These are phyloP conservation scores for Pangasius sanitwongsei DNA, from an alignment of 2,797 vertebrate genomes.

Conservation along the genomic window DNA sequence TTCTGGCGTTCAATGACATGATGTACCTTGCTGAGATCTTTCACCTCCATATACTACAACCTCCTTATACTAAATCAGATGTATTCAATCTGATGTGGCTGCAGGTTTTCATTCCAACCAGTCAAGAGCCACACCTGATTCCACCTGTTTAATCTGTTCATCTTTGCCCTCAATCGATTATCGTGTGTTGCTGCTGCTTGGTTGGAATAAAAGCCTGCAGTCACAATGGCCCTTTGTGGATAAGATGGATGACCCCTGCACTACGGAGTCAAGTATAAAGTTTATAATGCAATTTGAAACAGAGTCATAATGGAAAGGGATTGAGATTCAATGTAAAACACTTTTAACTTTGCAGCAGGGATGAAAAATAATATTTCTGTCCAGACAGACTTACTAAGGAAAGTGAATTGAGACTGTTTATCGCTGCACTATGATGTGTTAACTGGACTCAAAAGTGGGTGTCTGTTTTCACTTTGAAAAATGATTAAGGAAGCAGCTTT, in stretches of 20 bases:
- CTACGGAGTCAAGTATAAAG: background rate
- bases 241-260: background rate
- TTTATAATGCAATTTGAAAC: background rate
- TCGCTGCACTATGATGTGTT: background rate
- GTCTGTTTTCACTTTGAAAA: background rate
- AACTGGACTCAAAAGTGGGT: background rate
- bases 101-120: conserved; percentile 2
- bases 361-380: background rate
- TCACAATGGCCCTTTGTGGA: background rate
- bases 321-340: background rate
- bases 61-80: background rate
- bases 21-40: background rate
- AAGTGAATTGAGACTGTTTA: background rate
- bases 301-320: background rate
- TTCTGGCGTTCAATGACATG: background rate
- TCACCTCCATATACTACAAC: background rate
- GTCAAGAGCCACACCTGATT: conserved; percentile 6
- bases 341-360: background rate
- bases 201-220: background rate
- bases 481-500: background rate
- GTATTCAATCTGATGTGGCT: background rate
- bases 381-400: background rate
- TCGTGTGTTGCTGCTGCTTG: background rate
- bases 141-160: background rate
- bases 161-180: background rate